Conservation (phyloP, 23 tunicate species). For the Oikopleura albicans region DNA sequence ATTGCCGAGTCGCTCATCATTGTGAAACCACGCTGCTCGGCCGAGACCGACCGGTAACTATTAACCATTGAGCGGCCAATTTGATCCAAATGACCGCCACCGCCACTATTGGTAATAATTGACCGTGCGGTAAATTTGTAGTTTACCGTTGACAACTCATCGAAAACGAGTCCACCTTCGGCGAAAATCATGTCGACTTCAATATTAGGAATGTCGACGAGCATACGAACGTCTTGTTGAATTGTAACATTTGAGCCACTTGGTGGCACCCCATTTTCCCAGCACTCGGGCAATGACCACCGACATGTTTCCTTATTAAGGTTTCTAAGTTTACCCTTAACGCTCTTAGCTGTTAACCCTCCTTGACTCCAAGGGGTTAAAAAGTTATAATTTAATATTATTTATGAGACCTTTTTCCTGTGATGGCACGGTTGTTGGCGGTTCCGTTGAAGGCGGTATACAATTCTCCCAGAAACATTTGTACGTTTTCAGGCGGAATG, state of each 20-base stretch:
- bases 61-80: not conserved
- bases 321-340: too few species aligned
- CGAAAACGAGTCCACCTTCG: not conserved
- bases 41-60: not conserved
- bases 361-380: too few species aligned
- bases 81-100: not conserved
- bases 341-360: too few species aligned
- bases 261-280: slow-evolving; percentile 6
- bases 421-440: not conserved
- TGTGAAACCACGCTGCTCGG: not conserved
- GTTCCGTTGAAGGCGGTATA: not conserved
- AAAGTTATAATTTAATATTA: too few species aligned
- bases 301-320: too few species aligned
- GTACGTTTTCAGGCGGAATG: not conserved
- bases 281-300: slow-evolving; percentile 5
- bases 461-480: slow-evolving; percentile 17
- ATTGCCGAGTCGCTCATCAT: not conserved
- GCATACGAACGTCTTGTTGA: not conserved
- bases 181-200: not conserved
- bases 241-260: not conserved
- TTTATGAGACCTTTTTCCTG: too few species aligned
- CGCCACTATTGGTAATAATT: not conserved
- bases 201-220: not conserved
- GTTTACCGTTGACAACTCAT: not conserved
- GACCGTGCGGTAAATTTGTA: not conserved